Evolutionary conservation across 2,888 invertebrate species (phyloP).

Genomic region (Chydorus sphaericus): DNA sequence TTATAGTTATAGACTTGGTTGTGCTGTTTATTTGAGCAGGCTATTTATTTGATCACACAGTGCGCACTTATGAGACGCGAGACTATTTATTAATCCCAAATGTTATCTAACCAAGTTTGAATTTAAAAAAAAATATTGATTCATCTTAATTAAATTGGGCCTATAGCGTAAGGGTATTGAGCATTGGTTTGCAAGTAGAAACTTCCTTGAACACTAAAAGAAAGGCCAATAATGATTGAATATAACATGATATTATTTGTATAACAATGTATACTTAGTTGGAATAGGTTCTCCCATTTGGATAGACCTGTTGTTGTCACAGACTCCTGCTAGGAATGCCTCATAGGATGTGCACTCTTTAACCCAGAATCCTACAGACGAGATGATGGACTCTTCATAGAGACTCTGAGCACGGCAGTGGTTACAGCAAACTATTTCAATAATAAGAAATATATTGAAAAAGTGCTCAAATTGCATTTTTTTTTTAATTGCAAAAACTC

Average conservation of each 20-base stretch:
- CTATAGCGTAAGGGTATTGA: neutral
- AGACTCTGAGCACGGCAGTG: neutral
- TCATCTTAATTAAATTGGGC: too few species aligned
- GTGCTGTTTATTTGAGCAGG: too few species aligned
- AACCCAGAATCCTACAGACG: neutral
- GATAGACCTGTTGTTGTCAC: neutral
- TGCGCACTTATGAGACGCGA: too few species aligned
- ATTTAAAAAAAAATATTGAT: too few species aligned
- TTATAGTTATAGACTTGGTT: too few species aligned
- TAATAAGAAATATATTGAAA: neutral
- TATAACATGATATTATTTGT: neutral
- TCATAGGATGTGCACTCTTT: neutral
- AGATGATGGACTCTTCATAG: neutral
- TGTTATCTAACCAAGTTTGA: too few species aligned
- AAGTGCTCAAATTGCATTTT: neutral
- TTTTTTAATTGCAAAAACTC: neutral
- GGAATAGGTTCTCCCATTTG: neutral
- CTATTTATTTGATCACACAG: too few species aligned
- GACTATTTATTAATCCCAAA: too few species aligned
- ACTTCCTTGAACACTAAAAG: constrained; percentile 4
- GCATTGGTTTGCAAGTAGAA: constrained; percentile 2
- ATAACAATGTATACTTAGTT: neutral
- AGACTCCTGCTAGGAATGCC: neutral
- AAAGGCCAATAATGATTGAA: neutral
- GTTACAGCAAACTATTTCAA: neutral